A percentile compares a stretch with the other conserved stretches of the same genome.
Evolutionary conservation across 2,113 vertebrate genomes (phyloP).

Genomic region (Tragelaphus scriptus): DNA sequence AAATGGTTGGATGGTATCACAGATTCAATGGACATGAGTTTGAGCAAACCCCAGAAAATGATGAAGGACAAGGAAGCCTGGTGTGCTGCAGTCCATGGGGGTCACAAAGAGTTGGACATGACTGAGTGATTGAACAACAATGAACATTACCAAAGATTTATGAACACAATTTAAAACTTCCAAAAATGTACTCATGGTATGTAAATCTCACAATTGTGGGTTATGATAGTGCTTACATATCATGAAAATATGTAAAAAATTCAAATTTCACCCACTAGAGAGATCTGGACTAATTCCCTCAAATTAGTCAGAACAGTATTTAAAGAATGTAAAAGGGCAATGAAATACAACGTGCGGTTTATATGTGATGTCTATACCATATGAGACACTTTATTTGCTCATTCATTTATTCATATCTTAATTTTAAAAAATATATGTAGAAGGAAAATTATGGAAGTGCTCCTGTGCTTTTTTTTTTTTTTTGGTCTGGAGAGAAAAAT

Average conservation of each 20-base stretch:
- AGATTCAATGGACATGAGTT: not conserved
- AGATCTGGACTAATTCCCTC: not conserved
- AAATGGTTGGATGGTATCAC: not conserved
- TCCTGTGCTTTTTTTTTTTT: not conserved
- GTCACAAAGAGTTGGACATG: accelerated
- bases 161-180: not conserved
- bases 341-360: not conserved
- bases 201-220: not conserved
- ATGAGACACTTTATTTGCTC: not conserved
- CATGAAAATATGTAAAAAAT: not conserved
- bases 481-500: not conserved
- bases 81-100: not conserved
- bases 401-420: not conserved
- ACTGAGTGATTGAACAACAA: not conserved
- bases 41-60: not conserved
- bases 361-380: not conserved
- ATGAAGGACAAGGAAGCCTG: not conserved
- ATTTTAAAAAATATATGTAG: not conserved
- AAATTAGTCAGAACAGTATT: not conserved
- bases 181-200: not conserved
- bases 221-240: not conserved
- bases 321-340: not conserved
- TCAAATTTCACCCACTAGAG: not conserved
- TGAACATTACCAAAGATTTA: not conserved
- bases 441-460: not conserved